Evolutionary conservation across 2,797 vertebrate species (phyloP).

Genomic region (Microctenopoma lineatum): DNA sequence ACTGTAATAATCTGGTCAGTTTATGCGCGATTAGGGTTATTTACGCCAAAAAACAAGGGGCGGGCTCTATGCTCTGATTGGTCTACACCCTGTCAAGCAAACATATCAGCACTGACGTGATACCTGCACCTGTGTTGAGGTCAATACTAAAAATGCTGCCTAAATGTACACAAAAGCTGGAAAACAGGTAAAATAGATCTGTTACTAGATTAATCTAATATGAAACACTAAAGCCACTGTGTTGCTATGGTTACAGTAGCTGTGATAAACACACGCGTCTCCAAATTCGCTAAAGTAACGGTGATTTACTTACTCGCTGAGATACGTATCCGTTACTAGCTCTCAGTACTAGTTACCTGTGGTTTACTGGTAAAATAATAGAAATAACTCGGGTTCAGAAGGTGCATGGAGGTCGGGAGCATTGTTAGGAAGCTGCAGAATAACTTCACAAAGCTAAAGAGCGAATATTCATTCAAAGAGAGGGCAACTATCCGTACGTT

Average conservation of each 20-base stretch:
- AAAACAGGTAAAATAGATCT: neutral
- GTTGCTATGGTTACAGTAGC: neutral
- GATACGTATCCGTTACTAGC: no score
- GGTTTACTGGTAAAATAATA: no score
- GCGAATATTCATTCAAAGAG: neutral
- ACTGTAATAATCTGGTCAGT: no score
- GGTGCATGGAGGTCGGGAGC: neutral
- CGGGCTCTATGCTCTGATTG: neutral
- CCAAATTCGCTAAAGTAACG: neutral
- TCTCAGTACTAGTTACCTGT: no score
- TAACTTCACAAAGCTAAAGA: neutral
- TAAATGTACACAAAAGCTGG: neutral
- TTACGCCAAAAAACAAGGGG: neutral
- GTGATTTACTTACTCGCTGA: no score
- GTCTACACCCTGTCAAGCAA: neutral
- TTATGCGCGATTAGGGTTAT: no score
- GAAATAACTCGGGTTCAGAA: no score
- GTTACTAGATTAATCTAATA: neutral
- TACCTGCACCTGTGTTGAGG: neutral
- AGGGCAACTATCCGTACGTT: neutral
- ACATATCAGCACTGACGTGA: neutral
- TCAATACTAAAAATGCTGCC: no score
- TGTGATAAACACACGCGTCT: neutral
- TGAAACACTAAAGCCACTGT: no score
- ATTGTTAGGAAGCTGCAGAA: no score